A percentile compares a stretch with the other conserved stretches of the same genome.
Evolutionary conservation across 2,797 vertebrate genomes (phyloP).

Genomic region (Sciurus carolinensis): DNA sequence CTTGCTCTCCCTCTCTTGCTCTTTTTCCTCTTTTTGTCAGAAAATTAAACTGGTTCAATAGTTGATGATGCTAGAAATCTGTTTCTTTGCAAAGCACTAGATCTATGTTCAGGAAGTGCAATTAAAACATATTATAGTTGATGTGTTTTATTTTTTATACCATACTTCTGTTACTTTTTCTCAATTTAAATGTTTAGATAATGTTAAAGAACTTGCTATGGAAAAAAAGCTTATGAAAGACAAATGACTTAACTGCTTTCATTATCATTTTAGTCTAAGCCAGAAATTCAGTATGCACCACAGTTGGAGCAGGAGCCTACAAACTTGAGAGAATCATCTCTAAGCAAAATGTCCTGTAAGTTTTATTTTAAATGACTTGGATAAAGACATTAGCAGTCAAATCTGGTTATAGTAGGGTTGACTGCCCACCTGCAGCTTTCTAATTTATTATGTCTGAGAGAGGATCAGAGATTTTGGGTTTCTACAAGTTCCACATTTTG

Average conservation of each 20-base stretch:
- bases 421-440: background rate
- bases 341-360: slow-evolving; percentile 92
- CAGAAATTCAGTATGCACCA: slow-evolving; percentile 94
- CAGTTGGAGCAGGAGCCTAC: slow-evolving; percentile 92
- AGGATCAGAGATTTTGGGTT: slow-evolving; percentile 43
- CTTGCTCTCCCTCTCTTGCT: too few species aligned
- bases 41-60: slow-evolving; percentile 67
- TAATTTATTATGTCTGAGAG: background rate
- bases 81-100: slow-evolving; percentile 43
- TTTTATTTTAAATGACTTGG: slow-evolving; percentile 69
- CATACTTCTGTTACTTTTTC: slow-evolving; percentile 68
- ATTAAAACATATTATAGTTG: slow-evolving; percentile 64
- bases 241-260: slow-evolving; percentile 78
- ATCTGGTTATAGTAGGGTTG: slow-evolving; percentile 40
- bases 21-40: slow-evolving; percentile 11
- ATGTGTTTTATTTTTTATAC: slow-evolving; percentile 67
- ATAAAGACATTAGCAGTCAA: slow-evolving; percentile 46
- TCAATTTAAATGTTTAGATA: slow-evolving; percentile 74
- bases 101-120: slow-evolving; percentile 59
- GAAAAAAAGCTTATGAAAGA: slow-evolving; percentile 70
- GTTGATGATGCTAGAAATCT: background rate
- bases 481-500: slow-evolving; percentile 38
- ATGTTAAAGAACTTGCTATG: slow-evolving; percentile 71
- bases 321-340: slow-evolving; percentile 88
- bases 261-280: slow-evolving; percentile 93